Conservation (phyloP, 2,888 invertebrate genomes). For the Mallateleia sp. region DNA sequence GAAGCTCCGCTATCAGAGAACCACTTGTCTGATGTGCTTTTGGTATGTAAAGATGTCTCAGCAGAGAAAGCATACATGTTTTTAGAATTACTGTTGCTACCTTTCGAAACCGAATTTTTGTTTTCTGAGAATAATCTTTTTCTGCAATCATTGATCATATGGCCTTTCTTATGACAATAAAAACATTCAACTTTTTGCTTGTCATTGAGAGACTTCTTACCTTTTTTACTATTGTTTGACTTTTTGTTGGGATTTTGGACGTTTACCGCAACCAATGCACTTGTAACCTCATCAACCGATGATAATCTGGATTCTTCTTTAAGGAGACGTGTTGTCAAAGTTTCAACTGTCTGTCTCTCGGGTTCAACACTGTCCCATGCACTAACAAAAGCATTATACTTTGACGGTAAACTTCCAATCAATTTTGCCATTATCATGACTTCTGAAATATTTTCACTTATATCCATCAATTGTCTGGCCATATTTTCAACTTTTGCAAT, state of each 20-base stretch:
- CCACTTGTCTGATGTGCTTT: conserved; percentile 21
- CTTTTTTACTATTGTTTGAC: too few relatives aligned
- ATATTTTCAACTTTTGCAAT: conserved; percentile 38
- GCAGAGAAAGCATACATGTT: conserved; percentile 37
- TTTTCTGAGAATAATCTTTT: conserved; percentile 13
- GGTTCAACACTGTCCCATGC: conserved; percentile 29
- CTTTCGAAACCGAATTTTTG: conserved; percentile 13
- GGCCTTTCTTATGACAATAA: conserved; percentile 26
- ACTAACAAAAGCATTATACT: conserved; percentile 34
- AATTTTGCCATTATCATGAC: conserved; percentile 41
- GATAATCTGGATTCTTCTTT: conserved; percentile 22
- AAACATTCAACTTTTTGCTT: conserved; percentile 18
- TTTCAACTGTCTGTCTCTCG: conserved; percentile 12
- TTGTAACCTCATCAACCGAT: conserved; percentile 17
- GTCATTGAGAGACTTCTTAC: neutral
- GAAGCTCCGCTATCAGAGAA: conserved; percentile 40
- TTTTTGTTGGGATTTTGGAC: neutral
- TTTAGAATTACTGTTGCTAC: neutral
- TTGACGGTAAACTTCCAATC: conserved; percentile 23
- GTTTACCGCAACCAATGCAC: conserved; percentile 29
- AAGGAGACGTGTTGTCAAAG: conserved; percentile 31
- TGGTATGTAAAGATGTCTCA: conserved; percentile 8
- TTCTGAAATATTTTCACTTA: conserved; percentile 19
- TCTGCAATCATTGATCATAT: conserved; percentile 41
- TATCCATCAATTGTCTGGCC: conserved; percentile 36